Base-by-base conservation (phyloP, 2,113 vertebrate species). In the Centrocercus urophasianus region DNA sequence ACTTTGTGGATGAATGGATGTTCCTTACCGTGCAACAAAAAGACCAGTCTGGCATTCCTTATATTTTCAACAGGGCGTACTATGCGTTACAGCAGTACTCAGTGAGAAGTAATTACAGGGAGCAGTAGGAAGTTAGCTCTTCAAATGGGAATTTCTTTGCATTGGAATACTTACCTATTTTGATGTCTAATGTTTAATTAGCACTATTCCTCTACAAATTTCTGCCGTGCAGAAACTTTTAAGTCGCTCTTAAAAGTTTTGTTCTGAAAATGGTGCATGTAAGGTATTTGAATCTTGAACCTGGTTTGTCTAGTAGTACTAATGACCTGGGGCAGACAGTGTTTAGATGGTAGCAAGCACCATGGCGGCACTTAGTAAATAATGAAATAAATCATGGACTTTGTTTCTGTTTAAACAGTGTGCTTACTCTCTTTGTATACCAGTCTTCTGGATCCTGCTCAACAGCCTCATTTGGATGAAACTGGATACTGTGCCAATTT, bases 361-460 rank as follows among this genome's bases (percentile, higher is more conserved):
- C 76, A 78, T 96, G 94, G 82, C 61, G 83, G 90, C 92, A 82
- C 80, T 93, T 83, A 63, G 85, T 84, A 95, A 96, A 95, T 95
- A 97, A 94, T 88, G 70, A 95, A 95, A 90, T 93, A 95, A 94
- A 90, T 96, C 48, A 25, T 47, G 77, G 74, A 40, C 70, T 91
- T 88, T 80, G 76, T 95, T 93, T 83, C 76, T 84, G 61, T 94
- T 95, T 95, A 88, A 95, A 72, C 71, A 79, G 27, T 54, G 12
- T 91, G 89, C 83, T 93, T 93, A 61, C 65, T 69, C 52, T 94
- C 61, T 88, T 40, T 89, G 94, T 91, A 75, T 82, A 90, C 76
- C 81, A 90, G 75, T 74, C 79, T 71, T 67, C 79, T 94, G 93
- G 85, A 93, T 93, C 76, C 73, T 91, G 73, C 76, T 95, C 83